phyloP scores from a whole-genome alignment of 2,888 invertebrate species.

The Apamea monoglypha region DNA sequence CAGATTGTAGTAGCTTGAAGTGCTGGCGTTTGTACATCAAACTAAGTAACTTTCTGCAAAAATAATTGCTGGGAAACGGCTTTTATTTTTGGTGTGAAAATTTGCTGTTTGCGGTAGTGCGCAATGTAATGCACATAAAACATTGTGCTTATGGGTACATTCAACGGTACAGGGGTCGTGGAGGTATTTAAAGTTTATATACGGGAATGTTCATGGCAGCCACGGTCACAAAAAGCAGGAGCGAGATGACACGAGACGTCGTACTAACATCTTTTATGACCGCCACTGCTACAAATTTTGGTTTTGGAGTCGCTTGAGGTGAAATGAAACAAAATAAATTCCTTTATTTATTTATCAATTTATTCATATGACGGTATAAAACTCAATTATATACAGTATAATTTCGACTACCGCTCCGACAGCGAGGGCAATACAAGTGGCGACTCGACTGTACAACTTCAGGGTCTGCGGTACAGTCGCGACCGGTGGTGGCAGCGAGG shows the following conservation, averaged over 20 bases:
- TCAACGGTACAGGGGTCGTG: no score
- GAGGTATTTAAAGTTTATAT: no score
- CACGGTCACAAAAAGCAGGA: background rate
- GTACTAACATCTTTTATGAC: background rate
- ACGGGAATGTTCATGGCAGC: background rate
- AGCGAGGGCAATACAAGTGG: conserved; percentile 75
- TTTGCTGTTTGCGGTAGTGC: no score
- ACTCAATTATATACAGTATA: conserved; percentile 77
- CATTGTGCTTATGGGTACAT: no score
- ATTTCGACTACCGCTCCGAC: conserved; percentile 80
- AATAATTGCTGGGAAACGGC: no score
- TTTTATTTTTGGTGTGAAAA: no score
- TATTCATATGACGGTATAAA: conserved; percentile 55
- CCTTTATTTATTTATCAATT: background rate
- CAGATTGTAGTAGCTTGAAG: no score
- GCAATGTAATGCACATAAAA: no score
- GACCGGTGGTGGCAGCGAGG: background rate
- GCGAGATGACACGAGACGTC: background rate
- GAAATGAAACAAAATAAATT: conserved; percentile 20
- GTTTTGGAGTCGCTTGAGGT: background rate
- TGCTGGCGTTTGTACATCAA: no score
- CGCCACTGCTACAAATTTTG: background rate
- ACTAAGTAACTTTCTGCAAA: no score
- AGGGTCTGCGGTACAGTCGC: conserved; percentile 57
- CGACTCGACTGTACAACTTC: conserved; percentile 79